Percentiles rank a stretch among this genome's conserved stretches.
Conservation (phyloP, 1,140 invertebrate species). For the Brachionus angularis region DNA sequence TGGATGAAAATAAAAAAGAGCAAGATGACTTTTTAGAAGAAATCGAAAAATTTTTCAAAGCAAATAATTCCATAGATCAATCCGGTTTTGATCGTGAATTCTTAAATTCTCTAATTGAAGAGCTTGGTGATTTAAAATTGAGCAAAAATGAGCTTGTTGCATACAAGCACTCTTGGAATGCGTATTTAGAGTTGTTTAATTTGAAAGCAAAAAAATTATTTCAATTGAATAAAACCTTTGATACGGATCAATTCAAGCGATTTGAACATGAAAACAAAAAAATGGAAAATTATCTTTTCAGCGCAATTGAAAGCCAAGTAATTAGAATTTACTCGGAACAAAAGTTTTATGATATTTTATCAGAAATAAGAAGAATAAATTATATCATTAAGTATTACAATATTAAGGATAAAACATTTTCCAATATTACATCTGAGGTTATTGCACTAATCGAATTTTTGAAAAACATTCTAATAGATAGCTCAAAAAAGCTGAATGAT, state of each 20-base stretch:
- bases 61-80: neutral
- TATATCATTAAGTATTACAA: neutral
- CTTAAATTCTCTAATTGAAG: neutral
- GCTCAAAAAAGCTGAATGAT: no score
- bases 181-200: neutral
- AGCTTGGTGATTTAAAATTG: neutral
- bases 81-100: constrained; percentile 1
- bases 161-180: no score
- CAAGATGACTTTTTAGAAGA: neutral
- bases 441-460: no score
- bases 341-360: constrained; percentile 15
- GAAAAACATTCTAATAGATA: no score
- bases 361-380: neutral
- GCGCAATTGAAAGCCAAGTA: no score
- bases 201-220: neutral
- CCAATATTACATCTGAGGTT: no score
- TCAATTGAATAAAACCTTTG: neutral
- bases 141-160: constrained; percentile 5
- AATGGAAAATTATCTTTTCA: constrained; percentile 2
- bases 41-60: neutral
- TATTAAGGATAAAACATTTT: neutral
- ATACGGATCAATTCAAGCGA: neutral
- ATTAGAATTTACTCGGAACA: no score
- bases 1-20: neutral
- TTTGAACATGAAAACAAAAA: neutral